Base-by-base conservation (phyloP, 2,888 invertebrate species). In the Hermodice carunculata region DNA sequence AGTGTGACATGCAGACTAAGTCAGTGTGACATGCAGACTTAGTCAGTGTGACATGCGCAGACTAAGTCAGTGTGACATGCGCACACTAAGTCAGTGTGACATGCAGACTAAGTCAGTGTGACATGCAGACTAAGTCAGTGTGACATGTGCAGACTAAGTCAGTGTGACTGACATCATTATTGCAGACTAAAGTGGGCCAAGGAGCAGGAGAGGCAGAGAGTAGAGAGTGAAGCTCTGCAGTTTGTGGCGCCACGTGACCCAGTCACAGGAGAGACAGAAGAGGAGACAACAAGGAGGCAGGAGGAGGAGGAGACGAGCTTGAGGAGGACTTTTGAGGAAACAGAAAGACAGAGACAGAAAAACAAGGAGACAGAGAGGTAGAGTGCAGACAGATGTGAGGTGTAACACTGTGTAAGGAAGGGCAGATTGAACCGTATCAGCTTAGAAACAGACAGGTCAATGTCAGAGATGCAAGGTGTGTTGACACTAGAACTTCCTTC, bases 201-300 rank as follows among this genome's bases (percentile, higher is more conserved):
- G 53, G 70, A 70, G 56, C 51, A 68, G 26, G 70, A 68, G 17
- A 56, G 67, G 26, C 44, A 51, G 14, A 42, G 53, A 17, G 48
- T 61, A 3, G 67, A 70, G 40, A n/a, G 51, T 40, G n/a, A 28
- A 22, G 32, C 66, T 17, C 43, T 72, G 14, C 64, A 71, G 43
- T 48, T 76, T 59, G 70, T 80, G 34, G 78, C 77, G 54, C 78
- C 81, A 5, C 67, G 76, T 1, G 78, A 81, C 61, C 78, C 79
- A 5, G 63, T 77, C 19, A 78, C 80, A 22, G 64, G 64, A 60
- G 80, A 80, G 62, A 77, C 78, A 2, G 65, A 67, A 28, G 57
- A 72, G 28, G 80, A 81, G 69, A 68, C 67, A 4, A 51, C 75
- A 28, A 70, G 76, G n/a, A 64, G 78, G 32, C 77, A 82, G 51